phyloP scores from a whole-genome alignment of 2,888 invertebrate genomes.

The Diploptera punctata region DNA sequence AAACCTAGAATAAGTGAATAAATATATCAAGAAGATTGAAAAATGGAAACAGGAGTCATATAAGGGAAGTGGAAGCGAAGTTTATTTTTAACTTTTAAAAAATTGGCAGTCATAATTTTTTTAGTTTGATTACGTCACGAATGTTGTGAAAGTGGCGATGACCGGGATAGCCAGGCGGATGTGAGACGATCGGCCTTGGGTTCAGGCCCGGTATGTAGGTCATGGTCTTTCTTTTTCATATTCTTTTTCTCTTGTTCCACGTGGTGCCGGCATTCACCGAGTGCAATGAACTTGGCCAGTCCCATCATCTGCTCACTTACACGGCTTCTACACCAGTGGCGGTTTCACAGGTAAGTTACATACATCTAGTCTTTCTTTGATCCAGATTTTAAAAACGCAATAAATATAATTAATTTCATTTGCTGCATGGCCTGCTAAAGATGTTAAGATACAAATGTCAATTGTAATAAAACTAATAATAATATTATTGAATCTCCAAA shows the following conservation, averaged over 20 bases:
- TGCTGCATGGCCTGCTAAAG: no score
- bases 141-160: conserved; percentile 41
- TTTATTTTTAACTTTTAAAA: conserved; percentile 17
- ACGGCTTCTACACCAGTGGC: background rate
- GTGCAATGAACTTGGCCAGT: conserved; percentile 1
- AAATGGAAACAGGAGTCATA: no score
- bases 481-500: no score
- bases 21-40: no score
- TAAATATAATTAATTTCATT: no score
- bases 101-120: conserved; percentile 10
- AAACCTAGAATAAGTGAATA: no score
- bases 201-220: conserved; percentile 39
- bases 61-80: no score
- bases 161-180: conserved; percentile 41
- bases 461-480: no score
- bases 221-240: conserved; percentile 37
- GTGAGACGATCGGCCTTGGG: conserved; percentile 39
- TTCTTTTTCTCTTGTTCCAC: conserved; percentile 31
- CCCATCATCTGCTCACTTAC: background rate
- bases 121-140: conserved; percentile 38
- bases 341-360: background rate
- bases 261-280: conserved; percentile 7
- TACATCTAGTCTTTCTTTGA: no score
- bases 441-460: no score
- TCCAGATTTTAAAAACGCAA: no score